Evolutionary conservation across 2,113 vertebrate genomes (phyloP), one percentile per base, ranked within the genome.

Genomic region (Hystrix brachyura): DNA sequence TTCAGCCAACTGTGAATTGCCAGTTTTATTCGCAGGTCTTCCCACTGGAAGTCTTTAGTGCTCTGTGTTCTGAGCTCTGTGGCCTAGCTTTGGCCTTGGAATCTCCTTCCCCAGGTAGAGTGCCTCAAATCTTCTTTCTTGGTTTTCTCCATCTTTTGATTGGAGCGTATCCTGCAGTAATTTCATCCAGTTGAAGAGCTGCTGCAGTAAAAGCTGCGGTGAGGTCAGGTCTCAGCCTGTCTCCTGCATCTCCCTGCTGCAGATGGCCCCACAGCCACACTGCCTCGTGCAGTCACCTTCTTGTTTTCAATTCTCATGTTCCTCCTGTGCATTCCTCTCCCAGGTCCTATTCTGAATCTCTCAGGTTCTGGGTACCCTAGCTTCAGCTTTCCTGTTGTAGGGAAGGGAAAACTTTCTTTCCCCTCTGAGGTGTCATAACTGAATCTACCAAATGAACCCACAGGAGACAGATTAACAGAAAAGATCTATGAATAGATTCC

Each of bases 311-410:
- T 59, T 21, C 14, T 34, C 25, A 1, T 7, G 18, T 2, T n/a
- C n/a, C 25, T 32, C 34, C 12, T 10, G 2, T 2, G 0, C 7
- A 14, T 27, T 55, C 7, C 2, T 80, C 32, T 23, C 25, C 57
- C 13, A 34, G 8, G 12, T 13, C 32, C 1, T 21, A 0, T 15
- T 0, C 11, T 34, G 27, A 71, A 53, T 27, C 0, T 59, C 48
- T 1, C 13, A 1, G 4, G n/a, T 79, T 46, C 34, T 19, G 1
- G 2, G 3, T 0, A 15, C 5, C 3, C 1, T 6, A 15, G 4
- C 25, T 82, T 23, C 1, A 29, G 53, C 57, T n/a, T 38, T 67
- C 23, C 5, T 48, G 8, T 6, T 15, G 3, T 1, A 18, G 2
- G 14, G 18, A 3, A 12, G 7, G 1, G 19, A n/a, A 67, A 46